Conservation (phyloP, 2,797 vertebrate species). For the Mastacembelus armatus region DNA sequence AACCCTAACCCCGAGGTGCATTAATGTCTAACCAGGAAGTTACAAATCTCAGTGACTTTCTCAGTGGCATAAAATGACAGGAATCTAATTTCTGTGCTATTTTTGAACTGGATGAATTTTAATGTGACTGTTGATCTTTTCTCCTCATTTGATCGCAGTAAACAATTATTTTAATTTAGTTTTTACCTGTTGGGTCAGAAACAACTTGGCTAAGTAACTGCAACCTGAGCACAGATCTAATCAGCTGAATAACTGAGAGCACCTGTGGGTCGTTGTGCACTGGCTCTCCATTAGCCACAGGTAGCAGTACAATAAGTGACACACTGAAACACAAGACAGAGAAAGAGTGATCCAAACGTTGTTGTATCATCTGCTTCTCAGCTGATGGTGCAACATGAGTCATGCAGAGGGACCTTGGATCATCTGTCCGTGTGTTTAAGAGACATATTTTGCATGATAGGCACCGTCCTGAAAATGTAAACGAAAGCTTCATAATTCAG, state of each 20-base stretch:
- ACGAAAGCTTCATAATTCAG: not conserved
- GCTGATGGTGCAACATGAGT: not conserved
- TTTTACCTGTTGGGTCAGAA: no score
- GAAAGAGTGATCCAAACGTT: not conserved
- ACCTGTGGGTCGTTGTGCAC: not conserved
- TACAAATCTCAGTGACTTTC: no score
- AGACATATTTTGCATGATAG: not conserved
- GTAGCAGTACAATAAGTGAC: not conserved
- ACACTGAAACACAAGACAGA: not conserved
- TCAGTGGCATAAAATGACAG: no score
- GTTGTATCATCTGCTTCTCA: not conserved
- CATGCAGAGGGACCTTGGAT: no score
- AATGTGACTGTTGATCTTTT: no score
- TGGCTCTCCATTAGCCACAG: not conserved
- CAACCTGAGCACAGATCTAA: no score
- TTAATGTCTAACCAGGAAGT: no score
- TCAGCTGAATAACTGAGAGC: not conserved
- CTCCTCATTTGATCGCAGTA: not conserved
- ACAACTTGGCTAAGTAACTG: no score
- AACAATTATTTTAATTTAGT: no score
- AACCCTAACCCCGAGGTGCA: no score
- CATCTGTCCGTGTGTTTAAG: not conserved
- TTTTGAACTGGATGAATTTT: no score
- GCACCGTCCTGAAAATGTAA: not conserved
- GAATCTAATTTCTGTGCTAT: no score